A percentile compares a stretch with the other conserved stretches of the same genome.
Evolutionary conservation across 2,113 vertebrate species (phyloP).

Genomic region (Pycnonotus jocosus): DNA sequence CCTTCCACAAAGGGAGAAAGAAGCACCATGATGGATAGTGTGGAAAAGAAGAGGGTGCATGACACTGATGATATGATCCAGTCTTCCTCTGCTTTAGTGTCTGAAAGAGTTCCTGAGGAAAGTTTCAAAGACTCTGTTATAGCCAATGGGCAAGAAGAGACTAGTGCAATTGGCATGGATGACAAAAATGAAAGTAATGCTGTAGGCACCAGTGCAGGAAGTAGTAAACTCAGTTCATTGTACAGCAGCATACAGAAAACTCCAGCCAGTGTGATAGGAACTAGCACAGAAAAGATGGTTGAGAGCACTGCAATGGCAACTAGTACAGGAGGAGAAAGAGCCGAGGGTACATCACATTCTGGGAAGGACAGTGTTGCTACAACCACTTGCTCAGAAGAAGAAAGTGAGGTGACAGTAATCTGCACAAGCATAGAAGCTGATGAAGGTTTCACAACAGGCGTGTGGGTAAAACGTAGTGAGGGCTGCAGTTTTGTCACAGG

Average conservation of each 20-base stretch:
- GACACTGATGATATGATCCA: not conserved
- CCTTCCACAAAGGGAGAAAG: not conserved
- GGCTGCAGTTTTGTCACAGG: not conserved
- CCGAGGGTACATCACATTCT: not conserved
- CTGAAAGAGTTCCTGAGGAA: not conserved
- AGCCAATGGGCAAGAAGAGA: not conserved
- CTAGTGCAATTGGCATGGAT: not conserved
- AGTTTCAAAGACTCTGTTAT: not conserved
- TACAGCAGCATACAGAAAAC: not conserved
- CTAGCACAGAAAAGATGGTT: conserved; percentile 23
- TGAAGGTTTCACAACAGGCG: conserved; percentile 52
- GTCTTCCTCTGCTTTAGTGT: not conserved
- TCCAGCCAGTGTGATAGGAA: not conserved
- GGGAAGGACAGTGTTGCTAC: conserved; percentile 53
- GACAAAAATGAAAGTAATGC: conserved; percentile 49
- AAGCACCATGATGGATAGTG: not conserved
- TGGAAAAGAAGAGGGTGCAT: not conserved
- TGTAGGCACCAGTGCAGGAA: conserved; percentile 61
- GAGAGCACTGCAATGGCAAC: conserved; percentile 42
- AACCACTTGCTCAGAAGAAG: conserved; percentile 60
- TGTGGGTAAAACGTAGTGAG: not conserved
- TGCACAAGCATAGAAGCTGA: conserved; percentile 76
- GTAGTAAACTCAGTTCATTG: not conserved
- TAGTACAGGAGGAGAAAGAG: conserved; percentile 59
- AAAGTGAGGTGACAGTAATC: not conserved